phyloP scores from a whole-genome alignment of 1,140 invertebrate species.

The Drosophila aff. region DNA sequence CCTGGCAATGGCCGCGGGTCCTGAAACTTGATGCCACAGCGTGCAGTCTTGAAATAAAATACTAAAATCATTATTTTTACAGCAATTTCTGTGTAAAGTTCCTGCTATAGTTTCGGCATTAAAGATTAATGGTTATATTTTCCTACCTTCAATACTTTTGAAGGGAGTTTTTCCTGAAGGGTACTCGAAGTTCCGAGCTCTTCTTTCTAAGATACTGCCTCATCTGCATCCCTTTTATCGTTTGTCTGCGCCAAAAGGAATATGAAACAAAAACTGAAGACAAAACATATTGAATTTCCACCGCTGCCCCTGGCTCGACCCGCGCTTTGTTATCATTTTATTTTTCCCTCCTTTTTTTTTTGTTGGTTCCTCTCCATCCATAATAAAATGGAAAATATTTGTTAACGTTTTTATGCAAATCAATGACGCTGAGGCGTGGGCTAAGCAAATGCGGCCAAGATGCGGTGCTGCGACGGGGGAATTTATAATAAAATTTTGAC shows the following conservation, averaged over 20 bases:
- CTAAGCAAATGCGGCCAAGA: conserved; percentile 32
- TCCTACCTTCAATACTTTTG: not conserved
- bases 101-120: not conserved
- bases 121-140: not conserved
- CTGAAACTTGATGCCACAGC: conserved; percentile 8
- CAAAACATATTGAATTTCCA: conserved; percentile 72
- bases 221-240: conserved; percentile 47
- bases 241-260: conserved; percentile 25
- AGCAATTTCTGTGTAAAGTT: not conserved
- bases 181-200: not conserved
- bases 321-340: conserved; percentile 45
- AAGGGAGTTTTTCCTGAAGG: not conserved
- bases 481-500: conserved; percentile 79
- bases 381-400: conserved; percentile 78
- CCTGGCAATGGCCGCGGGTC: conserved; percentile 26
- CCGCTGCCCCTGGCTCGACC: conserved; percentile 40
- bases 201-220: not conserved
- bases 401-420: conserved; percentile 80
- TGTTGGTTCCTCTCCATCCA: conserved; percentile 37
- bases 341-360: conserved; percentile 22
- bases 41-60: conserved; percentile 2
- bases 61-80: not conserved
- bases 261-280: conserved; percentile 30
- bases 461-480: conserved; percentile 15
- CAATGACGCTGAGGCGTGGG: conserved; percentile 47